These are phyloP conservation scores for Nasonia longicornis DNA, from an alignment of 1,140 invertebrate genomes.

Conservation along the genomic window DNA sequence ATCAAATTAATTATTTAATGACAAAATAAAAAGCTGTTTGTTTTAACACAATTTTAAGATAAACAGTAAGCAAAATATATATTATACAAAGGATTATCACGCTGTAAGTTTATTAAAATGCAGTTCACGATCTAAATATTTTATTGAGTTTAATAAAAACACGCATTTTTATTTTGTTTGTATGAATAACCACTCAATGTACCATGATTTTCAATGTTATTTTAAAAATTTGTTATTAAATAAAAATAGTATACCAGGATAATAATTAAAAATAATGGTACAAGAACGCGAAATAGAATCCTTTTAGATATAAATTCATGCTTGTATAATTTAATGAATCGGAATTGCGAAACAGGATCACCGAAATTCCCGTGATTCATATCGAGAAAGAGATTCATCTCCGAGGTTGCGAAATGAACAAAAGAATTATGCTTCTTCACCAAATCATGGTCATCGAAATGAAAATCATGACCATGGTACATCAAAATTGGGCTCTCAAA, in stretches of 20 bases:
- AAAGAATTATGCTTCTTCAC: conserved; percentile 38
- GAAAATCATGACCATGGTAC: conserved; percentile 25
- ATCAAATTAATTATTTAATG: no score
- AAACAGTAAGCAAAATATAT: conserved; percentile 1
- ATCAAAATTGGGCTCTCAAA: conserved; percentile 27
- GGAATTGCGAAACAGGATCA: conserved; percentile 53
- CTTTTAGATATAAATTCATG: no score
- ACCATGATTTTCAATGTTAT: no score
- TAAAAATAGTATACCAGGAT: no score
- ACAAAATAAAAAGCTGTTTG: conserved; percentile 11
- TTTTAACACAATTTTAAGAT: background rate
- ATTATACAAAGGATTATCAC: background rate
- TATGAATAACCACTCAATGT: no score
- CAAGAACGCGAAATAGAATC: no score
- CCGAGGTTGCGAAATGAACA: conserved; percentile 53
- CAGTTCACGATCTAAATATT: no score
- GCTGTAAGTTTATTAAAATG: background rate
- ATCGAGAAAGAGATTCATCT: conserved; percentile 61
- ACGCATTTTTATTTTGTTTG: no score
- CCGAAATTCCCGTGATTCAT: conserved; percentile 55
- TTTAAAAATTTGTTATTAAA: no score
- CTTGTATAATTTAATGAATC: conserved; percentile 8
- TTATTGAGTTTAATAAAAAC: no score
- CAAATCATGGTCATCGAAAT: conserved; percentile 44
- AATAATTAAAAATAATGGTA: no score